Conservation (phyloP, 1,140 invertebrate species). For the Monochamus saltuarius region DNA sequence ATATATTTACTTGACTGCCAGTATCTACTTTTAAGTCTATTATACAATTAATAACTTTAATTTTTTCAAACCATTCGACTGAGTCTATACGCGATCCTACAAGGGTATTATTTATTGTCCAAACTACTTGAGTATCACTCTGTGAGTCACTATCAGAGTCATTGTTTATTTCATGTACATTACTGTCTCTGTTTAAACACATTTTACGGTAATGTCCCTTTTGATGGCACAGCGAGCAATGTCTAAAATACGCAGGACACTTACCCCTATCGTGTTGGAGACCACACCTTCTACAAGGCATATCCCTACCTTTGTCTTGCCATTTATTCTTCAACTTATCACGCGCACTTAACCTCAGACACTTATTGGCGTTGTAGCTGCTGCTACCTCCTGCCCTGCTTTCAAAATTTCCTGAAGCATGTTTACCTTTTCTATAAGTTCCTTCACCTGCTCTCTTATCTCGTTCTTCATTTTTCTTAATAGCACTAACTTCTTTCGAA, state of each 20-base stretch:
- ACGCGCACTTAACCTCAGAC: too few species aligned
- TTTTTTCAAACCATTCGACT: conserved; percentile 4
- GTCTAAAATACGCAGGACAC: conserved; percentile 10
- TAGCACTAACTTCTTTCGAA: conserved; percentile 10
- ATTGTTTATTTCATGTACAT: background rate
- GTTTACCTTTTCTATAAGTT: background rate
- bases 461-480: background rate
- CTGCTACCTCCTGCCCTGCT: background rate
- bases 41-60: conserved; percentile 1
- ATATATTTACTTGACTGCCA: background rate
- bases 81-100: background rate
- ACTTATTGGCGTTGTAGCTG: background rate
- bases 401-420: background rate
- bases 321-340: background rate
- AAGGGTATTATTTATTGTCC: background rate
- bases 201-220: conserved; percentile 4
- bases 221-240: background rate
- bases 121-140: background rate
- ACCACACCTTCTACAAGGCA: background rate
- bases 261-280: background rate
- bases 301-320: background rate
- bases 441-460: background rate
- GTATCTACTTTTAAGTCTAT: conserved; percentile 1
- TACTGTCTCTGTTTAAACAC: background rate
- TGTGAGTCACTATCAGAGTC: background rate